phyloP scores from a whole-genome alignment of 1,140 invertebrate genomes.

The Holcopasites calliopsidis region DNA sequence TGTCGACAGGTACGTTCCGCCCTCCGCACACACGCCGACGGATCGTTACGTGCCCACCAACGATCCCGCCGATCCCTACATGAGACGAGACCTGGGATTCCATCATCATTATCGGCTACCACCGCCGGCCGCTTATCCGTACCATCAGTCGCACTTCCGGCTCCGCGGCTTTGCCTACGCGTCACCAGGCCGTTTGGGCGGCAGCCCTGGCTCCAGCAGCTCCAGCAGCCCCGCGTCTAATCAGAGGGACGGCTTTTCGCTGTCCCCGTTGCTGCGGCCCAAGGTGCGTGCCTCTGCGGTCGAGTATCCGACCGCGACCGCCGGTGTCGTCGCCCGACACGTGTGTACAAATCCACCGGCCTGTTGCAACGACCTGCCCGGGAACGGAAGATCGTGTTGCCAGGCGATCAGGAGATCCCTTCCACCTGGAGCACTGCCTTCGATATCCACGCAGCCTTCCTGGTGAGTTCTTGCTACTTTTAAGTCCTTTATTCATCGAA shows the following conservation, averaged over 20 bases:
- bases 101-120: conserved; percentile 82
- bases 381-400: conserved; percentile 70
- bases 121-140: conserved; percentile 73
- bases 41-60: conserved; percentile 78
- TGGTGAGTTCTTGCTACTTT: conserved; percentile 81
- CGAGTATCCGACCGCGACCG: conserved; percentile 69
- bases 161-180: conserved; percentile 75
- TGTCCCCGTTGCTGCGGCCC: conserved; percentile 78
- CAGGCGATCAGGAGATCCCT: conserved; percentile 77
- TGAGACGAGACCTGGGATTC: conserved; percentile 82
- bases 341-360: conserved; percentile 82
- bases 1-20: conserved; percentile 79
- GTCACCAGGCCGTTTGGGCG: conserved; percentile 71
- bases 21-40: conserved; percentile 77
- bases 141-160: conserved; percentile 75
- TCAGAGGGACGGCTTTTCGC: conserved; percentile 75
- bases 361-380: conserved; percentile 71
- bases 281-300: conserved; percentile 79
- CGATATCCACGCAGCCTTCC: conserved; percentile 80
- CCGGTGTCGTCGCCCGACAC: conserved; percentile 80
- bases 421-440: conserved; percentile 79
- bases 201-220: conserved; percentile 80
- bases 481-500: neutral
- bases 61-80: conserved; percentile 81
- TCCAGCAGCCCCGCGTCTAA: conserved; percentile 75